Conservation (phyloP, 2,888 invertebrate species). For the Sminthurinus aureus region DNA sequence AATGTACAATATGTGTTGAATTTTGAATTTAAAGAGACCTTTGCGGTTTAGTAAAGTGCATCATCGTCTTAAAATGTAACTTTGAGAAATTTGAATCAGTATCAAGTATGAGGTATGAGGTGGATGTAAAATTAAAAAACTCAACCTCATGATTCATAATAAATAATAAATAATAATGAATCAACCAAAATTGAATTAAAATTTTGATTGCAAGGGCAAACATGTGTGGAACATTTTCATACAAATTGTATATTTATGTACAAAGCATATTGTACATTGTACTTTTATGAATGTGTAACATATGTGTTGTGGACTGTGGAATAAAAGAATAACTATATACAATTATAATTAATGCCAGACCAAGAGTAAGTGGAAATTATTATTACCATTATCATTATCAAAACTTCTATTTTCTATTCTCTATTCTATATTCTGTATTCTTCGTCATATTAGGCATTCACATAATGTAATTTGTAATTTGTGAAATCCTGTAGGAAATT, state of each 20-base stretch:
- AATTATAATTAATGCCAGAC: no score
- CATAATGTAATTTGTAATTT: neutral
- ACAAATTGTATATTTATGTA: neutral
- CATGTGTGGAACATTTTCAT: neutral
- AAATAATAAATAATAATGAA: constrained; percentile 28
- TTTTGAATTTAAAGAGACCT: neutral
- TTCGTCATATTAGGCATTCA: neutral
- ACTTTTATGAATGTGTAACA: neutral
- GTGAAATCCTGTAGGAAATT: neutral
- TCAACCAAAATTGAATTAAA: constrained; percentile 33
- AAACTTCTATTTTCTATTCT: no score
- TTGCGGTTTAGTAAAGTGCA: no score
- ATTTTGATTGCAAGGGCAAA: constrained; percentile 1
- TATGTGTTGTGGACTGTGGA: neutral
- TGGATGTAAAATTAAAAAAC: neutral
- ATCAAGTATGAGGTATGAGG: neutral
- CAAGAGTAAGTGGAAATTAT: no score
- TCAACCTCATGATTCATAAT: constrained; percentile 19
- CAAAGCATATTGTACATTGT: neutral
- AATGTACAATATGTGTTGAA: neutral
- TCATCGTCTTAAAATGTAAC: no score
- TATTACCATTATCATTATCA: no score
- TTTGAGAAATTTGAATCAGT: no score
- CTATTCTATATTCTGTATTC: no score
- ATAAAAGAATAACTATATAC: neutral